Base-by-base conservation (phyloP, 2,113 vertebrate genomes). In the Otis tarda region DNA sequence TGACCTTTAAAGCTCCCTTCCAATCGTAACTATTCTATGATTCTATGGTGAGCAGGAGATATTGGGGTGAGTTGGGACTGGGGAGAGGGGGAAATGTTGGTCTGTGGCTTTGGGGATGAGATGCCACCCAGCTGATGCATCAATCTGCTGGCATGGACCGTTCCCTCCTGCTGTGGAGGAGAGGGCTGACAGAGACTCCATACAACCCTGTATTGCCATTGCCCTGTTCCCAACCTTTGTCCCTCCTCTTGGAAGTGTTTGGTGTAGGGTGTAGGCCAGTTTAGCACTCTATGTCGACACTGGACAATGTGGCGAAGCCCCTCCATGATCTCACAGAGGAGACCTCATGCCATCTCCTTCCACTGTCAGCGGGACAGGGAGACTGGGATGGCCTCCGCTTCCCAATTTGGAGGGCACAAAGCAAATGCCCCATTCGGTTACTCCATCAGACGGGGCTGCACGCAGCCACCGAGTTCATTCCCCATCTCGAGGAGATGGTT, bases 341-440 rank as follows among this genome's bases (percentile, higher is more conserved):
- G 37, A 55, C 18, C 5, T 87, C 22, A 20, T 30, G 15, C 30
- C 30, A 75, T 35, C 37, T 74, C 15, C 68, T 81, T 67, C 45
- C n/a, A 56, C 21, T 30, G 39, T 22, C 41, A 49, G 47, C 4
- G 6, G 59, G 52, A 47, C 8, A 39, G 7, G 27, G 33, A 67
- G 37, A 6, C 50, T 11, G 13, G 63, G 63, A 49, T 28, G 24
- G n/a, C 7, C 47, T 65, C 82, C 15, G 11, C 63, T 52, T 93
- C 63, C 49, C 68, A 70, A 17, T 1, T 1, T 3, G 33, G 12
- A 83, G 23, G 27, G 19, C 60, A n/a, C 52, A 60, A 53, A 92
- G 43, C 30, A 68, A 60, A 52, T 2, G 5, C n/a, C 84, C 47
- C 35, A 2, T 70, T 67, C 0, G 0, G 21, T 68, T 12, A 60